phyloP scores from a whole-genome alignment of 1,140 invertebrate genomes.

The Drosophila novamexicana region DNA sequence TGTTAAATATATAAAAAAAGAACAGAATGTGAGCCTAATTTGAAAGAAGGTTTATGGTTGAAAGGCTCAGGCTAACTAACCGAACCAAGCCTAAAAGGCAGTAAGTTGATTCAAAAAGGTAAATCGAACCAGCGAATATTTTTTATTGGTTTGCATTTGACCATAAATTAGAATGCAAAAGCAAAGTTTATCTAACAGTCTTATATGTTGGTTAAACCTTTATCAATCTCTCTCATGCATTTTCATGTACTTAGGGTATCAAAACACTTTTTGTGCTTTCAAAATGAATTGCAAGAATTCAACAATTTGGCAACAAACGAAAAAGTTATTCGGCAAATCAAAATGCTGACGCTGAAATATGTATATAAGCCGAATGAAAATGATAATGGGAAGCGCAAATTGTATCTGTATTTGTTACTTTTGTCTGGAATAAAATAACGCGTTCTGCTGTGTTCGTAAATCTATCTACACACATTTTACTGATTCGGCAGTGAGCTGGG shows the following conservation, averaged over 20 bases:
- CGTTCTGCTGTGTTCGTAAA: slow-evolving; percentile 30
- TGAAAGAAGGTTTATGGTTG: too few species aligned
- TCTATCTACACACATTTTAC: slow-evolving; percentile 42
- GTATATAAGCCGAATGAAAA: slow-evolving; percentile 24
- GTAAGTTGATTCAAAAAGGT: too few species aligned
- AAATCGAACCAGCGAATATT: too few species aligned
- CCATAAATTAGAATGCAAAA: too few species aligned
- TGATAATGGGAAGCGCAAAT: slow-evolving; percentile 53
- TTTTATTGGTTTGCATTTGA: too few species aligned
- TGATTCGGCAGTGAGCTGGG: slow-evolving; percentile 20
- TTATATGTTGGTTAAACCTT: neutral
- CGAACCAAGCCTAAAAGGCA: too few species aligned
- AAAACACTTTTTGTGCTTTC: slow-evolving; percentile 14
- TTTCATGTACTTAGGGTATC: slow-evolving; percentile 4
- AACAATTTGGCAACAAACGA: slow-evolving; percentile 26
- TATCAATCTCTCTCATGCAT: neutral
- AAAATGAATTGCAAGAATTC: slow-evolving; percentile 33
- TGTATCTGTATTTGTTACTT: slow-evolving; percentile 26
- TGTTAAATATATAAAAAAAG: too few species aligned
- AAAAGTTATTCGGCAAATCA: slow-evolving; percentile 23
- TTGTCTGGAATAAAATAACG: slow-evolving; percentile 11
- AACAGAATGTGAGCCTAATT: too few species aligned
- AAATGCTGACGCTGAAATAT: slow-evolving; percentile 24
- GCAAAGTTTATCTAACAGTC: neutral
- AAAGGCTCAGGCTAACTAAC: too few species aligned